phyloP scores from a whole-genome alignment of 2,113 vertebrate species.

The Aphyosemion australe region DNA sequence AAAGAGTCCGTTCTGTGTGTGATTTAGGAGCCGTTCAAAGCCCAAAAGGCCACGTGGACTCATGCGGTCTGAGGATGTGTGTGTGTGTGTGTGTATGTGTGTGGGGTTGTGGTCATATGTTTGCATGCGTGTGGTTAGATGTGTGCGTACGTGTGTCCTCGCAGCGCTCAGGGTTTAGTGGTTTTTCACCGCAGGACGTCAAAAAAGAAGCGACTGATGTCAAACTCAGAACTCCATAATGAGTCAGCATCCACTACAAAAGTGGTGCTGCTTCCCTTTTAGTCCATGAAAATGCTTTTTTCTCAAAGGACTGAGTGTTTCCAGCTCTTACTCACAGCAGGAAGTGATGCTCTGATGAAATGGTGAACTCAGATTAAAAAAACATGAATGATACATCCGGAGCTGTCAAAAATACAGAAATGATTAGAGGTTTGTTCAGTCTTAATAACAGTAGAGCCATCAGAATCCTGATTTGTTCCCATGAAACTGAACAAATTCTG shows the following conservation, averaged over 20 bases:
- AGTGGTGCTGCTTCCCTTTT: conserved; percentile 24
- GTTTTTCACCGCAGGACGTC: conserved; percentile 20
- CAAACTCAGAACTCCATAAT: conserved; percentile 26
- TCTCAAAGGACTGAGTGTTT: conserved; percentile 36
- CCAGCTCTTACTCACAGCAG: conserved; percentile 53
- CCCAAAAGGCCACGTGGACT: too few relatives aligned
- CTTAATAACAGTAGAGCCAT: too few relatives aligned
- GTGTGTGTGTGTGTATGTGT: conserved; percentile 12
- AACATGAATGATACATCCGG: neutral
- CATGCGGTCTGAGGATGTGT: conserved; percentile 4
- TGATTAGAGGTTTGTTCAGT: too few relatives aligned
- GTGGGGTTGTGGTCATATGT: conserved; percentile 18
- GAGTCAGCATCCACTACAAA: conserved; percentile 21
- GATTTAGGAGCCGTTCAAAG: too few relatives aligned
- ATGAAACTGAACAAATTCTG: neutral
- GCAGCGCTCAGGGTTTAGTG: conserved; percentile 17
- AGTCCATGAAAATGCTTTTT: conserved; percentile 25
- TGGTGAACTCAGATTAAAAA: conserved; percentile 11
- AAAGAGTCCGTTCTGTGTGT: too few relatives aligned
- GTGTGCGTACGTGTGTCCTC: neutral
- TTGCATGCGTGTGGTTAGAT: conserved; percentile 12
- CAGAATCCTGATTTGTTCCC: too few relatives aligned
- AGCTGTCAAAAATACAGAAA: too few relatives aligned
- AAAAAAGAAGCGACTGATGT: conserved; percentile 33
- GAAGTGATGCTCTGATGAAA: conserved; percentile 42